Base-by-base conservation (phyloP, 1,140 invertebrate genomes). In the Cotesia chilonis region DNA sequence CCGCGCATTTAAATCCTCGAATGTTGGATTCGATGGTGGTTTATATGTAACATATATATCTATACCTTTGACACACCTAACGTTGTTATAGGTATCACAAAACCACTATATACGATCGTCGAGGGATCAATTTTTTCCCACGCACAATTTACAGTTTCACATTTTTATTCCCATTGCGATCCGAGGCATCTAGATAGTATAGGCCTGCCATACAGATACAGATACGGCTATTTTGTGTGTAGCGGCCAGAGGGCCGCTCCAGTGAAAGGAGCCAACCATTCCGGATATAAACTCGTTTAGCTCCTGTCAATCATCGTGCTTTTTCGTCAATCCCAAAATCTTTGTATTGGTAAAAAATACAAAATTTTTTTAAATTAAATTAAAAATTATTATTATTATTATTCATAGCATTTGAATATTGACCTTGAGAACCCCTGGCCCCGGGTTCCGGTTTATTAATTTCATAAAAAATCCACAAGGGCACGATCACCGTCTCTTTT, bases 111-210 rank as follows among this genome's bases (percentile, higher is more conserved):
- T 79, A 83, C 80, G 83, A 86, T 80, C 82, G 80, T 72, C 84
- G 79, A 74, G 85, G 85, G 85, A 87, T 78, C 83, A 79, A 86
- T 87, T 85, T 80, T 59, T 85, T 85, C 83, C 84, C 84, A 85
- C 84, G 84, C 84, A 86, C 85, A 87, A 87, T 87, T 86, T 87
- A 86, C 85, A 87, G 84, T 87, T 87, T 86, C 84, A 83, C 84
- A 83, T 86, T 86, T 84, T 86, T 85, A 72, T 86, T 84, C 84
- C 81, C 84, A 83, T 85, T 83, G 83, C 81, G 83, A 71, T 20
- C 55, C 35, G 17, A 37, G 59, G 28, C 28, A 28, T 28, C 28
- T 28, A 28, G 28, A 28, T 28, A 28, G 28, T 28, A 28, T 28
- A 28, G 28, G 28, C 1, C 28, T 28, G 28, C 28, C 28, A 28